Percentiles rank a stretch among this genome's conserved stretches.
Evolutionary conservation across 2,888 invertebrate species (phyloP).

Genomic region (Lasius fuliginosus): DNA sequence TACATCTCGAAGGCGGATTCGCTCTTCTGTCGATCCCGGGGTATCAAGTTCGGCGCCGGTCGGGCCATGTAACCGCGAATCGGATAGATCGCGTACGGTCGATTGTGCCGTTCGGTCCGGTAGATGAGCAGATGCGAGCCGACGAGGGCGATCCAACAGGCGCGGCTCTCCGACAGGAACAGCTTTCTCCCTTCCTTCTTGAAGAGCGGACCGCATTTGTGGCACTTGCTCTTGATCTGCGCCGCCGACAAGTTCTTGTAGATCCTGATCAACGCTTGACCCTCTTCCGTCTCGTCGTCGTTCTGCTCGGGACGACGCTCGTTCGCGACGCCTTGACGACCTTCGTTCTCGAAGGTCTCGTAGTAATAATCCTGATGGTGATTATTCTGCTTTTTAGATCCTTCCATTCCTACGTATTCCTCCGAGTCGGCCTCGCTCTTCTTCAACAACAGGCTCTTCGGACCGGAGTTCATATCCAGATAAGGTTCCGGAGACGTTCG

Average conservation of each 20-base stretch:
- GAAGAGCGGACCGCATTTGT: constrained; percentile 79
- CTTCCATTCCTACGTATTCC: constrained; percentile 75
- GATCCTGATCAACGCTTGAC: constrained; percentile 66
- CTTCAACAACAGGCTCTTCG: constrained; percentile 68
- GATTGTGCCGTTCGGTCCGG: constrained; percentile 79
- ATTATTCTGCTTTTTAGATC: neutral
- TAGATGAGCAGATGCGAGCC: constrained; percentile 82
- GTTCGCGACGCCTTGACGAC: neutral
- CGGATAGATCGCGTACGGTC: constrained; percentile 77
- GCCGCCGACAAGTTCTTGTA: constrained; percentile 77
- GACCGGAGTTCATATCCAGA: constrained; percentile 82
- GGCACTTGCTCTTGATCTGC: constrained; percentile 74
- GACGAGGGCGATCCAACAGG: constrained; percentile 80
- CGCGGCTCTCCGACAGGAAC: constrained; percentile 78
- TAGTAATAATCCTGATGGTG: constrained; percentile 72
- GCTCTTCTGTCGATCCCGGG: constrained; percentile 78
- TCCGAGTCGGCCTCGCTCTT: constrained; percentile 61
- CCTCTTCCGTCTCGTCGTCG: constrained; percentile 49
- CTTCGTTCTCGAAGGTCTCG: constrained; percentile 63
- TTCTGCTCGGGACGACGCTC: neutral
- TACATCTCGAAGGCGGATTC: constrained; percentile 83
- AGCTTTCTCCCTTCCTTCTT: constrained; percentile 74
- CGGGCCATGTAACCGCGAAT: constrained; percentile 82
- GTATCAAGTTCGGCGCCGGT: constrained; percentile 77
- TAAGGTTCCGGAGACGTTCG: constrained; percentile 80